Base-by-base conservation (phyloP, 2,888 invertebrate species). In the Xanthorhoe spadicearia region DNA sequence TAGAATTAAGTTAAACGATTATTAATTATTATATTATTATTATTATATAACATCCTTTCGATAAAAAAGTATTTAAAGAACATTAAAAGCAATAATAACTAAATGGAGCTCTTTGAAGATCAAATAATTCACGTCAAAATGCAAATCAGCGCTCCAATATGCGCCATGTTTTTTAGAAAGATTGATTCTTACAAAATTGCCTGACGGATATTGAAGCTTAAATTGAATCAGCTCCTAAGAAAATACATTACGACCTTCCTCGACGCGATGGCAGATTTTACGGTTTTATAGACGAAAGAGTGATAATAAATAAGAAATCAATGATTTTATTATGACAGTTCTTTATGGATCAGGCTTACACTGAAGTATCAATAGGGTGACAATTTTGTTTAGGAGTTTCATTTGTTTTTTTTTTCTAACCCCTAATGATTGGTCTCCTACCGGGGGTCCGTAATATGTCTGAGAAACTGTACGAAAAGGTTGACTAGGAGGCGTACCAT, bases 171-270 rank as follows among this genome's bases (percentile, higher is more conserved):
- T 19, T 55, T 19, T n/a, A 35, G 18, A 19, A 50, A 10, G 35
- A 35, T 8, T 35, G 50, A 13, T 50, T 58, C 50, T 3, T 18
- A 2, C 8, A 19, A 59, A 15, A 61, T 55, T 55, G 35, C 4
- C 54, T 61, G 35, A 23, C 35, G 55, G 50, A 55, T 49, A 61
- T 54, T 54, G 54, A 17, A 55, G 38, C 19, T 23, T 13, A 50
- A 55, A 61, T 61, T 49, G 17, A 38, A 55, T 55, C 61, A 61
- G 35, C 49, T 38, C 35, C 13, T 43, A 35, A 35, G 55, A 28
- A 56, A 56, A 43, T 56, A 57, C 32, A 46, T 58, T 53, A 7
- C 32, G 23, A 17, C 48, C 15, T 17, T 17, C 17, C 15, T 48
- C 17, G 48, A 17, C 17, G 48, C 7, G 48, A 48, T 17, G 48